Conservation (phyloP, 2,797 vertebrate genomes). For the Chelmon rostratus region DNA sequence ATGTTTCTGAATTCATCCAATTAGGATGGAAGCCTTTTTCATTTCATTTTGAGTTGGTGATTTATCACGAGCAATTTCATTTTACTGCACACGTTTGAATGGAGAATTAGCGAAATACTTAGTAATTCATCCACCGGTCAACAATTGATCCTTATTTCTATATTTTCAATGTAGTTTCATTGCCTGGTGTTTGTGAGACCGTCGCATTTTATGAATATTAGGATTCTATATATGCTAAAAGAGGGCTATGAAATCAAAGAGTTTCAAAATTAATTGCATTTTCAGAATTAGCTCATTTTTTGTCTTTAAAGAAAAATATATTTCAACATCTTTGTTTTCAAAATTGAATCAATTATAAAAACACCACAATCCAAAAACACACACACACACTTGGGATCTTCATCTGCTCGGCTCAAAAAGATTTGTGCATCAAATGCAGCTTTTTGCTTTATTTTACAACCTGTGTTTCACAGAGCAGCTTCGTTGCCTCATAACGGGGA, state of each 20-base stretch:
- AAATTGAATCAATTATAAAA: background rate
- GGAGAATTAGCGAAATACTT: background rate
- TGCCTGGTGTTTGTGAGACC: no score
- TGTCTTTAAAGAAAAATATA: no score
- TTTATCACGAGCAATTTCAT: constrained; percentile 20
- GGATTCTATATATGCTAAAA: background rate
- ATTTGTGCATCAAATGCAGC: background rate
- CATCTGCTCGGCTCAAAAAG: background rate
- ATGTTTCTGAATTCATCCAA: constrained; percentile 8
- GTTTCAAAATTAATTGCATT: no score
- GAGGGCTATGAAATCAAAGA: background rate
- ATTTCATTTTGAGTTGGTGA: background rate
- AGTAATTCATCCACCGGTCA: background rate
- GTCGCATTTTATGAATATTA: background rate
- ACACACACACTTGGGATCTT: background rate
- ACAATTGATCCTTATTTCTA: background rate
- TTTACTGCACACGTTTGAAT: background rate
- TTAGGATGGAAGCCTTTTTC: constrained; percentile 1
- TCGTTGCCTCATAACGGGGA: background rate
- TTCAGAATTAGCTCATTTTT: no score
- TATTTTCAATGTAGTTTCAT: no score
- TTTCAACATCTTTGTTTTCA: no score
- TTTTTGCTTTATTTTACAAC: background rate
- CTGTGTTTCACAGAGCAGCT: background rate
- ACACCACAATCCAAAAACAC: background rate